These are phyloP conservation scores for Artibeus lituratus DNA, from an alignment of 2,797 vertebrate species.

Conservation along the genomic window DNA sequence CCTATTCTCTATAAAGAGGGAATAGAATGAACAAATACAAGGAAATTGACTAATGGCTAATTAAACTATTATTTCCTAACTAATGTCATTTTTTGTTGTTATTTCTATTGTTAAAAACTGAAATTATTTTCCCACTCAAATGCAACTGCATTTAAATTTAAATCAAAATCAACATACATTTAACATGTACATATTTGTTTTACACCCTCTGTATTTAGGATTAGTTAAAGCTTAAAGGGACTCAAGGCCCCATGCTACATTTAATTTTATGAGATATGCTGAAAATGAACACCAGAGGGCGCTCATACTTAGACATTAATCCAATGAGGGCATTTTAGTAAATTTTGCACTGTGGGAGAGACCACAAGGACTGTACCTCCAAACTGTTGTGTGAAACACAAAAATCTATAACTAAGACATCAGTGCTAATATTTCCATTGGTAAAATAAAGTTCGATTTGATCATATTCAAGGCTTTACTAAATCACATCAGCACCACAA, in stretches of 20 bases:
- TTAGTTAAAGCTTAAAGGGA: not conserved
- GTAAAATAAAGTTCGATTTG: not conserved
- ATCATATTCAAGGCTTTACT: not conserved
- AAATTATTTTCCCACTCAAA: not conserved
- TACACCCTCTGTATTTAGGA: not conserved
- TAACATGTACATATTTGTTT: not conserved
- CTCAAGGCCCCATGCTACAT: not conserved
- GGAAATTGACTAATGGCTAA: not conserved
- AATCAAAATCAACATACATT: not conserved
- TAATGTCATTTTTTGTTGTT: not conserved
- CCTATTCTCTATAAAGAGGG: not conserved
- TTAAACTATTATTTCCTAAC: not conserved
- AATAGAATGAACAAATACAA: not conserved
- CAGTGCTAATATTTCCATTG: not conserved
- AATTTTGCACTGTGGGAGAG: not conserved
- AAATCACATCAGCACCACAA: not conserved
- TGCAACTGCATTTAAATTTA: not conserved
- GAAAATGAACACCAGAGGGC: conserved; percentile 60
- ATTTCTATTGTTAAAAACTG: not conserved
- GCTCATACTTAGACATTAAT: conserved; percentile 10
- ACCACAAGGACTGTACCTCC: not conserved
- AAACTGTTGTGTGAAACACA: not conserved
- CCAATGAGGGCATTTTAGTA: not conserved
- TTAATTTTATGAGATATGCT: not conserved
- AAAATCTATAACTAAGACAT: not conserved